phyloP scores from a whole-genome alignment of 2,113 vertebrate genomes.

The Numida meleagris region DNA sequence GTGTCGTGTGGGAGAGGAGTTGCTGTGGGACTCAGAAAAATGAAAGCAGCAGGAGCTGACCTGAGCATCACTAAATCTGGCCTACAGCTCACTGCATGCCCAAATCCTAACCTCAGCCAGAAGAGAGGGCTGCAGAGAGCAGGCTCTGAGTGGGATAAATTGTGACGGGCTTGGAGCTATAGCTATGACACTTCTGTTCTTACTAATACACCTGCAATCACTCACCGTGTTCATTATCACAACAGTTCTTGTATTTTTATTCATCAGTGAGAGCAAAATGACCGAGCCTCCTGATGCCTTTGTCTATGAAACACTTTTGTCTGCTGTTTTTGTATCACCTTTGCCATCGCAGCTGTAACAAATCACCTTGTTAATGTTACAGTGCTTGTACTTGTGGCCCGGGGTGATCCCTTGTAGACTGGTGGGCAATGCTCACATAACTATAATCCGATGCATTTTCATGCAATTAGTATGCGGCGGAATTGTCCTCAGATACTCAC shows the following conservation, averaged over 20 bases:
- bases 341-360: slow-evolving; percentile 61
- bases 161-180: not conserved
- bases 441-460: slow-evolving; percentile 9
- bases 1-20: not conserved
- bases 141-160: not conserved
- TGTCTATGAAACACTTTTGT: slow-evolving; percentile 56
- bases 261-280: slow-evolving; percentile 50
- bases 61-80: not conserved
- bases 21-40: not conserved
- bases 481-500: slow-evolving; percentile 42
- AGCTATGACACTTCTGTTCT: slow-evolving; percentile 29
- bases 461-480: slow-evolving; percentile 28
- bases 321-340: slow-evolving; percentile 69
- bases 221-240: slow-evolving; percentile 55
- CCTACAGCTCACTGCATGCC: not conserved
- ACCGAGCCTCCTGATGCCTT: slow-evolving; percentile 38
- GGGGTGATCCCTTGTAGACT: slow-evolving; percentile 30
- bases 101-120: not conserved
- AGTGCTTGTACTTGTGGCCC: slow-evolving; percentile 60
- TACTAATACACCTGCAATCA: slow-evolving; percentile 43
- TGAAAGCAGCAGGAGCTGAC: not conserved
- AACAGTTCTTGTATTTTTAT: slow-evolving; percentile 17
- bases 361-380: slow-evolving; percentile 71
- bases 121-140: not conserved
- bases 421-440: slow-evolving; percentile 27